Conservation (phyloP, 2,888 invertebrate genomes). For the Chirona hameri region DNA sequence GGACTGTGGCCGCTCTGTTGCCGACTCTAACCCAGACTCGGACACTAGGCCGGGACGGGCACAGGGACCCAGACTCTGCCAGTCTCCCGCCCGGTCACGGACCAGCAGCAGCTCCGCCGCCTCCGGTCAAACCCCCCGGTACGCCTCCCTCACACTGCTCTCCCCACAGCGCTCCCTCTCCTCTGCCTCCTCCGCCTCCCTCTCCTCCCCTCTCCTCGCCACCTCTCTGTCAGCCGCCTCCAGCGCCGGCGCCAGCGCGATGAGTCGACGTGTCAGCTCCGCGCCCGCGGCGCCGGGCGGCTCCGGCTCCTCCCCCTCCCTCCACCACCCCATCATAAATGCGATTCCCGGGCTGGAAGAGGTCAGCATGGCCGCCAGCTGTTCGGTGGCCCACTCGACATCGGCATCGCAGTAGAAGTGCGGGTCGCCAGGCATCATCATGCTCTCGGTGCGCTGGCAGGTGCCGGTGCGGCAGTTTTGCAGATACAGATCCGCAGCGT, state of each 20-base stretch:
- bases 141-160: not conserved
- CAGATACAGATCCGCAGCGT: slow-evolving; percentile 82
- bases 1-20: not conserved
- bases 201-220: not conserved
- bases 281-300: not conserved
- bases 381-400: slow-evolving; percentile 44
- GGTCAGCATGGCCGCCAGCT: slow-evolving; percentile 43
- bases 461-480: slow-evolving; percentile 84
- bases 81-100: not conserved
- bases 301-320: slow-evolving; percentile 38
- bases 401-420: slow-evolving; percentile 58
- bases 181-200: not conserved
- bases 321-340: too few relatives aligned
- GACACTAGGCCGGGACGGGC: not conserved
- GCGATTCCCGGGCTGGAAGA: slow-evolving; percentile 46
- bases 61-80: not conserved
- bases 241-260: slow-evolving; percentile 12
- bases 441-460: slow-evolving; percentile 65
- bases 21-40: not conserved
- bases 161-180: not conserved
- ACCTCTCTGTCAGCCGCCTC: slow-evolving; percentile 26
- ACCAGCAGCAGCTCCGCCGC: not conserved
- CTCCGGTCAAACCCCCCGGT: too few relatives aligned
- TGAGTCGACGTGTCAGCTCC: not conserved
- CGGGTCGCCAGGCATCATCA: not conserved